These are phyloP conservation scores for Heterodera carotae DNA, from an alignment of 1,140 invertebrate genomes.

Conservation along the genomic window DNA sequence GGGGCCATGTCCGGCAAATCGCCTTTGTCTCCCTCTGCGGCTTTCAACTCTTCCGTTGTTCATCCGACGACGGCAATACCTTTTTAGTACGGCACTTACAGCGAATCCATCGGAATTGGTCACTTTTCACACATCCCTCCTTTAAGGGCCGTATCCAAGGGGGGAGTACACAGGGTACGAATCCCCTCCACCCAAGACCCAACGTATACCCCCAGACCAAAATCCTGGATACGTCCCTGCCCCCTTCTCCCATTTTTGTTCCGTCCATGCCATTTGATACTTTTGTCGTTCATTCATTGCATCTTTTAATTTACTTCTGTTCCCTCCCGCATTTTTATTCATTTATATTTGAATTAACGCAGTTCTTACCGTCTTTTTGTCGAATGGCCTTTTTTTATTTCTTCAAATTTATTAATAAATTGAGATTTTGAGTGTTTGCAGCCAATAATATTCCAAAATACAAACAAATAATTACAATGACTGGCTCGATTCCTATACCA, in stretches of 20 bases:
- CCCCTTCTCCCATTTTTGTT: neutral
- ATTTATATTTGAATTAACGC: neutral
- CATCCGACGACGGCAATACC: conserved; percentile 4
- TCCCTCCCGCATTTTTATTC: neutral
- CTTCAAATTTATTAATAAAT: neutral
- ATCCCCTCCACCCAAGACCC: too few relatives aligned
- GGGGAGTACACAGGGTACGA: too few relatives aligned
- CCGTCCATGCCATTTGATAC: neutral
- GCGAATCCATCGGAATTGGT: neutral
- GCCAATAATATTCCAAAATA: neutral
- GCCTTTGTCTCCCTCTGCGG: neutral
- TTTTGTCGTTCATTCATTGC: neutral
- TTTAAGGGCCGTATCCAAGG: too few relatives aligned
- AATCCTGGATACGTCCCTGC: too few relatives aligned
- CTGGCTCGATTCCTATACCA: too few relatives aligned
- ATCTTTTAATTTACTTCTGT: neutral
- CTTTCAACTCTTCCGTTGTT: neutral
- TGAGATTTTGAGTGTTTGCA: neutral
- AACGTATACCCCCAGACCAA: too few relatives aligned
- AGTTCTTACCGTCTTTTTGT: neutral
- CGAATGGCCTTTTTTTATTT: neutral
- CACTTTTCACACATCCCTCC: neutral
- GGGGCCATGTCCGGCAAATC: neutral
- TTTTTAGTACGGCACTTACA: neutral
- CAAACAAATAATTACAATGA: too few relatives aligned